A percentile compares a stretch with the other conserved stretches of the same genome.
These are phyloP conservation scores for Gonioctena quinquepunctata DNA, from an alignment of 1,140 invertebrate genomes.

Conservation along the genomic window DNA sequence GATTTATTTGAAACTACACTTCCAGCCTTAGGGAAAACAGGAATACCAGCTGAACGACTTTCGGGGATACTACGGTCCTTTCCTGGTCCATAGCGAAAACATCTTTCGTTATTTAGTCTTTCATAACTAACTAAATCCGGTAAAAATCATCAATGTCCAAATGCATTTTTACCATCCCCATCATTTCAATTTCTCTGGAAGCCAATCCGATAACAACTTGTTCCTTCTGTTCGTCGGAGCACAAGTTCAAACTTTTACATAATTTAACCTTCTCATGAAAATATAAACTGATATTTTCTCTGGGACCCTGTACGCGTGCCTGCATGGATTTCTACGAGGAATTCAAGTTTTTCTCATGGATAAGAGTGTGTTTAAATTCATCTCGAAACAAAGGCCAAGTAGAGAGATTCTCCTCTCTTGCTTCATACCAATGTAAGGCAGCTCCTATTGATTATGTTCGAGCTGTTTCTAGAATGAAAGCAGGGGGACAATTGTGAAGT, in stretches of 20 bases:
- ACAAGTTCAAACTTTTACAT: constrained; percentile 23
- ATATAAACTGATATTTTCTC: constrained; percentile 30
- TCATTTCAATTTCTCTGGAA: constrained; percentile 19
- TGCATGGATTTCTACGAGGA: constrained; percentile 34
- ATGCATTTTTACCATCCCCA: constrained; percentile 19
- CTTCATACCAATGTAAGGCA: constrained; percentile 14
- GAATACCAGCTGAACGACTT: not conserved
- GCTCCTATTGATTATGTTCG: constrained; percentile 11
- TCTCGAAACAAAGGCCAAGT: constrained; percentile 20
- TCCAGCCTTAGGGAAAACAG: not conserved
- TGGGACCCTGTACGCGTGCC: constrained; percentile 16
- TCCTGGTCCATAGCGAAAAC: not conserved
- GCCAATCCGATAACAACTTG: constrained; percentile 29
- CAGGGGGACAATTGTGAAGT: constrained; percentile 16
- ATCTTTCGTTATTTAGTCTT: constrained; percentile 1
- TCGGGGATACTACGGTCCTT: not conserved
- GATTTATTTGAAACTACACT: not conserved
- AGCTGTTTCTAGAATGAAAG: constrained; percentile 12
- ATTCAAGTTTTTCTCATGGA: constrained; percentile 14
- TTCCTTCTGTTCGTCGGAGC: constrained; percentile 26
- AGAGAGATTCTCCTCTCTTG: constrained; percentile 5
- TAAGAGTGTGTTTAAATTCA: constrained; percentile 32
- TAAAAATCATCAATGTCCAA: constrained; percentile 19
- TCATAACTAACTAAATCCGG: constrained; percentile 13
- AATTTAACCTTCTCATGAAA: constrained; percentile 33